These are phyloP conservation scores for Zosterops pallidus DNA, from an alignment of 2,113 vertebrate species.

Conservation along the genomic window DNA sequence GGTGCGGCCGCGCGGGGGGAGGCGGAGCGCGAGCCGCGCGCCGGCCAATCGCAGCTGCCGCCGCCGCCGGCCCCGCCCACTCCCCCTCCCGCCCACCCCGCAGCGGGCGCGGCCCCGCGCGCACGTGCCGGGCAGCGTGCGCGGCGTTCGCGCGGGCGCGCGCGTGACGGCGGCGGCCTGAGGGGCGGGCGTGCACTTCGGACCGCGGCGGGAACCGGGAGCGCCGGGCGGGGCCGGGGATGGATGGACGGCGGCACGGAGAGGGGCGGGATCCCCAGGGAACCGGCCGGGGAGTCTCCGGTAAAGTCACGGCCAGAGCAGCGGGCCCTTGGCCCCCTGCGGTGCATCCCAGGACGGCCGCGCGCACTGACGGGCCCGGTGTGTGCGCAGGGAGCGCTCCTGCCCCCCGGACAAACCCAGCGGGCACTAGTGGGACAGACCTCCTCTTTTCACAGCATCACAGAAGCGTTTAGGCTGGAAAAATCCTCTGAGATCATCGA, in stretches of 20 bases:
- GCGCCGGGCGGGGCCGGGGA: background rate
- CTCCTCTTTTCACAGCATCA: too few relatives aligned
- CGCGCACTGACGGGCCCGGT: fast-evolving
- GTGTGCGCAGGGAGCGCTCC: background rate
- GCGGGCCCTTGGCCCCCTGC: background rate
- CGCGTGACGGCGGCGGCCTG: background rate
- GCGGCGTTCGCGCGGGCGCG: background rate
- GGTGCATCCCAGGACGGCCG: fast-evolving
- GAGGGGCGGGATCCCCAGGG: background rate
- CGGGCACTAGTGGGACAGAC: background rate
- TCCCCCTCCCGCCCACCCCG: too few relatives aligned
- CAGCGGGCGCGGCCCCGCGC: background rate
- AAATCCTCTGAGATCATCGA: background rate
- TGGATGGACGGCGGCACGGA: background rate
- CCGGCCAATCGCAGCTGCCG: background rate
- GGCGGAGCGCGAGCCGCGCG: background rate
- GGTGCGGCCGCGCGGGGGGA: fast-evolving
- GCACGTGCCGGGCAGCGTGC: background rate
- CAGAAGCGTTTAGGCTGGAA: background rate
- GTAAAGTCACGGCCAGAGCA: too few relatives aligned
- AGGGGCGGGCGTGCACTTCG: background rate
- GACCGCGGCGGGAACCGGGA: background rate
- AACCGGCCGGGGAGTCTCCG: background rate
- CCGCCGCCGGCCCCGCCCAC: background rate
- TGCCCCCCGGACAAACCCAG: too few relatives aligned